Conservation (phyloP, 2,113 vertebrate genomes). For the Tretioscincus oriximinensis region DNA sequence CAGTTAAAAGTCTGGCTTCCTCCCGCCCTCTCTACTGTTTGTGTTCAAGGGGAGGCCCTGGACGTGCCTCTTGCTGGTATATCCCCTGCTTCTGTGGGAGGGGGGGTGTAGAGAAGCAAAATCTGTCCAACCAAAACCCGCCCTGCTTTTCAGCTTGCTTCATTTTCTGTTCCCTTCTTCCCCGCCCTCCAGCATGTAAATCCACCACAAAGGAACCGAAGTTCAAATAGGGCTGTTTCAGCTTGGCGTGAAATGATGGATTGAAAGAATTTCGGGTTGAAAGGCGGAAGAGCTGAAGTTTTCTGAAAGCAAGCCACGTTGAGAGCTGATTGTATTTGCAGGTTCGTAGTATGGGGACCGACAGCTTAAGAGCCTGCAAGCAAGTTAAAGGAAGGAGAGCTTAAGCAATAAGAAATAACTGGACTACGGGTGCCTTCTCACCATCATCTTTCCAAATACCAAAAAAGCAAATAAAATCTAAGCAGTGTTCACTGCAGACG, state of each 20-base stretch:
- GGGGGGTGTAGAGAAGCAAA: constrained; percentile 70
- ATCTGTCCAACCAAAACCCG: constrained; percentile 70
- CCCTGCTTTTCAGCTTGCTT: constrained; percentile 65
- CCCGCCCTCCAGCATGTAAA: constrained; percentile 73
- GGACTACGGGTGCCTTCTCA: constrained; percentile 25
- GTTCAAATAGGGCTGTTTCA: constrained; percentile 77
- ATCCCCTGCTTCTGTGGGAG: constrained; percentile 79
- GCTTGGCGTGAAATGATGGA: constrained; percentile 71
- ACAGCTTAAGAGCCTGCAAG: background rate
- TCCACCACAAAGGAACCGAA: constrained; percentile 72
- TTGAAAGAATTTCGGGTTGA: constrained; percentile 41
- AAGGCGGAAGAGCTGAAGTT: constrained; percentile 64
- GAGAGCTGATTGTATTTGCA: constrained; percentile 33
- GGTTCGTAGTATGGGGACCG: background rate
- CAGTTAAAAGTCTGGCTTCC: constrained; percentile 53
- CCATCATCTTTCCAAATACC: background rate
- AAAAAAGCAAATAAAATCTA: too few species aligned
- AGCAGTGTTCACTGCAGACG: constrained; percentile 5
- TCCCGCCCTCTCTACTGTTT: constrained; percentile 77
- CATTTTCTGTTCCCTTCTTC: constrained; percentile 35
- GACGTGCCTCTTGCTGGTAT: constrained; percentile 72
- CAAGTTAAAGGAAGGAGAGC: background rate
- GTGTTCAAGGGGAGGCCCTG: constrained; percentile 64
- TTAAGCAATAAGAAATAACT: background rate
- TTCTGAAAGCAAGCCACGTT: constrained; percentile 58